Evolutionary conservation across 2,888 invertebrate species (phyloP).

Genomic region (Macroteleia sp.): DNA sequence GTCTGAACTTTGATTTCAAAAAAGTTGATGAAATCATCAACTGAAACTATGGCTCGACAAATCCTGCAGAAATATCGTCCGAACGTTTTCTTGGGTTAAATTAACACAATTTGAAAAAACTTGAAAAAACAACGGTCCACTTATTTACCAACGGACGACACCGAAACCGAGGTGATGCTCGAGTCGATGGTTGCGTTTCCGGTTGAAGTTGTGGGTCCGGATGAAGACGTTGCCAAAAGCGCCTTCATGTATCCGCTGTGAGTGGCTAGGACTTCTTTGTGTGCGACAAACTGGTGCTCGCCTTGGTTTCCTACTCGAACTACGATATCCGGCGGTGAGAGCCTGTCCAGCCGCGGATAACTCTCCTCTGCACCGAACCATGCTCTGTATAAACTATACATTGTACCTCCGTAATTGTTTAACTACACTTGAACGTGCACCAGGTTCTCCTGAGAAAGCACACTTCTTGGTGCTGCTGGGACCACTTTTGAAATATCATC

Average conservation of each 20-base stretch:
- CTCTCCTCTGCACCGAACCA: conserved; percentile 80
- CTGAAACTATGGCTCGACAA: too few species aligned
- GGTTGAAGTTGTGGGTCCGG: conserved; percentile 51
- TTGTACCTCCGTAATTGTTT: conserved; percentile 3
- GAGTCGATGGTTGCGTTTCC: conserved; percentile 59
- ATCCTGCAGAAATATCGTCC: too few species aligned
- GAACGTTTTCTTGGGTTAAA: too few species aligned
- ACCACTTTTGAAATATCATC: too few species aligned
- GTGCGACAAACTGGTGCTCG: conserved; percentile 88
- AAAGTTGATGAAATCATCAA: too few species aligned
- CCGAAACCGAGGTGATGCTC: conserved; percentile 77
- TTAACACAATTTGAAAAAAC: too few species aligned
- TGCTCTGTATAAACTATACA: conserved; percentile 84
- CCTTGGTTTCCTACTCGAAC: conserved; percentile 87
- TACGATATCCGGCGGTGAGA: conserved; percentile 86
- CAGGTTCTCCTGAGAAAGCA: neutral
- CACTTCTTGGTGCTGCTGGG: too few species aligned
- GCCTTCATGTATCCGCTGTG: conserved; percentile 90
- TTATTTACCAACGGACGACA: conserved; percentile 81
- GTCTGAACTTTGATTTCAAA: too few species aligned
- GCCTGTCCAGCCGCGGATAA: conserved; percentile 76
- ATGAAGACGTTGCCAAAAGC: conserved; percentile 83
- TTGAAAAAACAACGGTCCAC: too few species aligned
- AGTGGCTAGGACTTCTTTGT: conserved; percentile 87
- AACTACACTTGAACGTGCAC: neutral